These are phyloP conservation scores for Cyclura pinguis DNA, from an alignment of 2,797 vertebrate species.

Conservation along the genomic window DNA sequence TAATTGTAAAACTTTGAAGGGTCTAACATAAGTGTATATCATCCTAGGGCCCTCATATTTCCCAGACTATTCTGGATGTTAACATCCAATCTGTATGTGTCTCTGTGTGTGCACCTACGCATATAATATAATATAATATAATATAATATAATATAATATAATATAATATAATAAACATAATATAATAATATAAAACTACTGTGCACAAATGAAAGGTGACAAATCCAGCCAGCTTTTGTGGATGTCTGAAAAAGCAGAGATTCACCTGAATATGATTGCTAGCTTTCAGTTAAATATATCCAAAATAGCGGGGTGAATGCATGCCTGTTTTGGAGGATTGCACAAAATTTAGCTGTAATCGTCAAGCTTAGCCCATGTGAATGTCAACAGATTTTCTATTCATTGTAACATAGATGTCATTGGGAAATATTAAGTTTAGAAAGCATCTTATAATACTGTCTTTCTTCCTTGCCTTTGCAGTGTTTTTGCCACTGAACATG, in stretches of 20 bases:
- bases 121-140: not conserved
- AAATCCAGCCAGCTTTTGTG: not conserved
- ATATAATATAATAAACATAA: too few species aligned
- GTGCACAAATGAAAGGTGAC: not conserved
- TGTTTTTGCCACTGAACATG: constrained; percentile 83
- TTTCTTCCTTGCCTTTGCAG: constrained; percentile 78
- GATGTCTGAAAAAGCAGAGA: not conserved
- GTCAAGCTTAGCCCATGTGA: not conserved
- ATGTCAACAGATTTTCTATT: not conserved
- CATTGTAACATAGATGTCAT: not conserved
- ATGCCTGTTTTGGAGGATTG: not conserved
- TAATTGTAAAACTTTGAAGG: too few species aligned
- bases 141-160: too few species aligned
- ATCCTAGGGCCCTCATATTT: not conserved
- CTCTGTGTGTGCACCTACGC: too few species aligned
- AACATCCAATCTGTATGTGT: not conserved
- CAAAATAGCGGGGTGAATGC: not conserved
- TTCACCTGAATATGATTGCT: not conserved
- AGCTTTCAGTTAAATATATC: not conserved
- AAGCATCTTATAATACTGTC: constrained; percentile 53
- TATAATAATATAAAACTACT: not conserved
- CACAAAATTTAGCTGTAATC: not conserved
- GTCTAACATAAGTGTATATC: too few species aligned
- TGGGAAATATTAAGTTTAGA: not conserved
- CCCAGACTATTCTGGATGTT: not conserved